Evolutionary conservation across 2,113 vertebrate species (phyloP).

Genomic region (Alethe diademata): DNA sequence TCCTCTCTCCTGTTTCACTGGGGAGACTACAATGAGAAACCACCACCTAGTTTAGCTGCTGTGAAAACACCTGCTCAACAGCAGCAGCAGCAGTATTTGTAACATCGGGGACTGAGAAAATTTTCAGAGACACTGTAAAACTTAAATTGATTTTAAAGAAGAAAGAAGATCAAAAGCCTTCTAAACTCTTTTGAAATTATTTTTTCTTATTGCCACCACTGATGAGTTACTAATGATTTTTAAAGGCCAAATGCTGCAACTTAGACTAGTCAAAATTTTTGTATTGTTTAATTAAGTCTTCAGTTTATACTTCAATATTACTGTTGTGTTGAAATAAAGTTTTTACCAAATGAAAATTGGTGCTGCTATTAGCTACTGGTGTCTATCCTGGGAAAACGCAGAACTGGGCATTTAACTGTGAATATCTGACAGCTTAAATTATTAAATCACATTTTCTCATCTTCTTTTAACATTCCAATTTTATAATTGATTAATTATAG

Average conservation of each 20-base stretch:
- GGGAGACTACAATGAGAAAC: neutral
- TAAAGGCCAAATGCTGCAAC: neutral
- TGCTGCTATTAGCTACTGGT: neutral
- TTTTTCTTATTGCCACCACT: neutral
- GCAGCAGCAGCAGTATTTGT: neutral
- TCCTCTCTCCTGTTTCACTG: neutral
- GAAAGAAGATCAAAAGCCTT: neutral
- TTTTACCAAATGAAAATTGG: neutral
- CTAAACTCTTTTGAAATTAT: neutral
- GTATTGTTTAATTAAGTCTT: neutral
- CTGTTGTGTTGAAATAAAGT: neutral
- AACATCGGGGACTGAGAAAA: accelerated
- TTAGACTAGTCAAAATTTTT: neutral
- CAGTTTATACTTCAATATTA: neutral
- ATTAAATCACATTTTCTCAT: neutral
- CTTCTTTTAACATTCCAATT: neutral
- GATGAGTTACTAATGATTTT: neutral
- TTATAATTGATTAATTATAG: neutral
- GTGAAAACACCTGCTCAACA: neutral
- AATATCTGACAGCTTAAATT: neutral
- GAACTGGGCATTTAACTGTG: neutral
- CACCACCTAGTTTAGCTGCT: neutral
- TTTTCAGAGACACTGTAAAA: neutral
- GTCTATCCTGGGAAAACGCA: neutral
- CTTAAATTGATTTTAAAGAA: neutral